Percentiles rank a stretch among this genome's conserved stretches.
Evolutionary conservation across 2,888 invertebrate genomes (phyloP).

Genomic region (Epicampocera succincta): DNA sequence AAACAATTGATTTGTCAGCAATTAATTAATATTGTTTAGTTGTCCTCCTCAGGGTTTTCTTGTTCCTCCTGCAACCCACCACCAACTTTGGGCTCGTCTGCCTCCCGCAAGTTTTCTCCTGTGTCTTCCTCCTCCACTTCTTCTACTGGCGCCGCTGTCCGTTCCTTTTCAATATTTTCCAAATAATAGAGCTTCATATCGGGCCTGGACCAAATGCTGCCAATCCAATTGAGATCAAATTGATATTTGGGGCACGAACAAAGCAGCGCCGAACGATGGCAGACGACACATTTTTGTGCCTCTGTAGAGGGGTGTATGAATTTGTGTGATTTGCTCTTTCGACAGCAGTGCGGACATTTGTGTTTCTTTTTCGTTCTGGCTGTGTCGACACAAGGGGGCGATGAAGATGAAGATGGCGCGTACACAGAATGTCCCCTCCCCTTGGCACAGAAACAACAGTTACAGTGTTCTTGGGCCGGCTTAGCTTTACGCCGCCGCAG

Average conservation of each 20-base stretch:
- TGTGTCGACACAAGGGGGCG: slow-evolving; percentile 72
- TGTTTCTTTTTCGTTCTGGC: slow-evolving; percentile 69
- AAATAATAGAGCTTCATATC: slow-evolving; percentile 77
- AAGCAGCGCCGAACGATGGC: slow-evolving; percentile 75
- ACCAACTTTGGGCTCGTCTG: slow-evolving; percentile 4
- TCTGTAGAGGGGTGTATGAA: slow-evolving; percentile 72
- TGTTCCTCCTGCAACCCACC: slow-evolving; percentile 50
- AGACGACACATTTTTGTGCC: slow-evolving; percentile 75
- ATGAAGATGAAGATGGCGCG: slow-evolving; percentile 74
- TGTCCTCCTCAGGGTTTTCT: slow-evolving; percentile 37
- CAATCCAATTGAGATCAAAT: slow-evolving; percentile 77
- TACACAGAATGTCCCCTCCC: slow-evolving; percentile 76
- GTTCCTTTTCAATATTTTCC: slow-evolving; percentile 74
- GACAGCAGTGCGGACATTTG: slow-evolving; percentile 75
- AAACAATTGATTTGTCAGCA: too few relatives aligned
- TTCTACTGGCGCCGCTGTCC: slow-evolving; percentile 23
- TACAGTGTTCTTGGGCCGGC: slow-evolving; percentile 76
- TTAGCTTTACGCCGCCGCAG: slow-evolving; percentile 76
- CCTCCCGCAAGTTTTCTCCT: not conserved
- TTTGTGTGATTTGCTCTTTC: slow-evolving; percentile 73
- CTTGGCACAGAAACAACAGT: slow-evolving; percentile 79
- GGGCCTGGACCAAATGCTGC: slow-evolving; percentile 77
- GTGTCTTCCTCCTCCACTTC: not conserved
- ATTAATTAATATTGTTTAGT: too few relatives aligned
- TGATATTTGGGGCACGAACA: slow-evolving; percentile 77